These are phyloP conservation scores for Scomber colias DNA, from an alignment of 2,113 vertebrate species.

Conservation along the genomic window DNA sequence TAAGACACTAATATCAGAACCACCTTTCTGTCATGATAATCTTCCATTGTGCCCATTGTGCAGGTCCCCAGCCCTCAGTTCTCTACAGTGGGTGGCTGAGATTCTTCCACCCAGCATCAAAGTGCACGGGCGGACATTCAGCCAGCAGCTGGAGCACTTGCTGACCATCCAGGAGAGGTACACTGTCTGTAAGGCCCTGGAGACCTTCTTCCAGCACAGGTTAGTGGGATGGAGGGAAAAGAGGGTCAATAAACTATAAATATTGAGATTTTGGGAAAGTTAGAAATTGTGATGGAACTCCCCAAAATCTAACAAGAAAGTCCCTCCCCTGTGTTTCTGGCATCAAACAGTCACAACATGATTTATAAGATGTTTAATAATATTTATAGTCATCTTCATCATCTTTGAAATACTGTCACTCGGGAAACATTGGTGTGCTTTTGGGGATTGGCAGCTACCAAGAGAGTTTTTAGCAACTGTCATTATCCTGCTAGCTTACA, in stretches of 20 bases:
- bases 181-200: slow-evolving; percentile 92
- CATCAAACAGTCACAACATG: no score
- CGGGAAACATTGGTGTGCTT: not conserved
- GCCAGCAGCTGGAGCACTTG: slow-evolving; percentile 97
- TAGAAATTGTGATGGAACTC: no score
- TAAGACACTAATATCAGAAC: not conserved
- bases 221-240: slow-evolving; percentile 55
- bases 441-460: not conserved
- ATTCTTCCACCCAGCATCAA: slow-evolving; percentile 97
- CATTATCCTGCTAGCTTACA: not conserved
- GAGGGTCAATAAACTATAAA: not conserved
- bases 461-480: not conserved
- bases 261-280: no score
- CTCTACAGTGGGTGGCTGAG: slow-evolving; percentile 98
- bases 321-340: no score
- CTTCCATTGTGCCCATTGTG: slow-evolving; percentile 44
- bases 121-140: slow-evolving; percentile 95
- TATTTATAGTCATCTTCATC: not conserved
- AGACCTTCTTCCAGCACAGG: slow-evolving; percentile 99
- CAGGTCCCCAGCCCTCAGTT: slow-evolving; percentile 92
- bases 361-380: not conserved
- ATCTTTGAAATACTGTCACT: not conserved
- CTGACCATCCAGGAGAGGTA: slow-evolving; percentile 95
- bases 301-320: no score
- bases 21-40: no score